Evolutionary conservation across 2,797 vertebrate genomes (phyloP), one percentile per base, ranked within the genome.

Genomic region (Florisuga fusca): DNA sequence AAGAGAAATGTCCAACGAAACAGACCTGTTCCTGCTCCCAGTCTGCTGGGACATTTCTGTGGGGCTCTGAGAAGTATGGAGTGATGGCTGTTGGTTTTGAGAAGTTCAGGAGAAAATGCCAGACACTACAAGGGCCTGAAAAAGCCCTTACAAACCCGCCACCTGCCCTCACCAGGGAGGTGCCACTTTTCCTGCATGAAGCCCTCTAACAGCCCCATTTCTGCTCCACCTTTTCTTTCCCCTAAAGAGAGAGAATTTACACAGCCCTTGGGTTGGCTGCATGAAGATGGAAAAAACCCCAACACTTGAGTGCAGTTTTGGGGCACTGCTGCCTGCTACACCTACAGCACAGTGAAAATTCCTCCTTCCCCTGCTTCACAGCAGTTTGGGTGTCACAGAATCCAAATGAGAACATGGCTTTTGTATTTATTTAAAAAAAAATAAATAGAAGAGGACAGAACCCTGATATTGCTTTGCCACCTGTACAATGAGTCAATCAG

Each of bases 21-120:
- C 9, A 96, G 98, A 21, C 97, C 98, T 25, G 97, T 98, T 12
- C 79, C 98, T 92, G 97, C 27, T 45, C 58, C 21, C 15, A 13
- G 20, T 13, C 51, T 31, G n/a, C 23, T 1, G 19, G 19, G 10
- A 62, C n/a, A 67, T 33, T 21, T 38, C 54, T 23, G 5, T n/a
- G 25, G 54, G 29, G 19, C 26, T 67, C 63, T 74, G 21, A 10
- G 5, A 59, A 46, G 54, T 36, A 27, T 2, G 10, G 23, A 43
- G 26, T 2, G 2, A 98, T 97, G 97, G 97, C 97, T 31, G 9
- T 81, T 90, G 27, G 93, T 98, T 94, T 96, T 98, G 97, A 31
- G 68, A 88, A 38, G 94, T 96, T 91, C 91, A 74, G 9, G 73
- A 82, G 34, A 96, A 71, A 92, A 96, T 11, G 62, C 82, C 69